Conservation (phyloP, 1,140 invertebrate species). For the Sminthurinus signatus region DNA sequence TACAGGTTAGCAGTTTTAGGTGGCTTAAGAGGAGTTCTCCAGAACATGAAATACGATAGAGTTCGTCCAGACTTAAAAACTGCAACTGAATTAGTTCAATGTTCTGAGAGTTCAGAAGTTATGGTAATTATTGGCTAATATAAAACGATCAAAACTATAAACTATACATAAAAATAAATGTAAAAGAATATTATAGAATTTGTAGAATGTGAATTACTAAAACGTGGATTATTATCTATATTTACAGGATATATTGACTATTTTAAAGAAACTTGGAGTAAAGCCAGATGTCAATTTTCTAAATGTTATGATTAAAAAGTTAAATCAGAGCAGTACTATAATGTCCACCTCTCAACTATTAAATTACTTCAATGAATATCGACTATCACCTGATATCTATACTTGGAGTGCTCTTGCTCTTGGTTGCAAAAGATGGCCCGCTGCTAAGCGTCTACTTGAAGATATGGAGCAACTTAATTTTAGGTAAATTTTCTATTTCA, state of each 20-base stretch:
- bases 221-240: no score
- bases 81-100: constrained; percentile 45
- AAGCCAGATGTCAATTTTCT: constrained; percentile 71
- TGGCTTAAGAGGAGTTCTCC: constrained; percentile 64
- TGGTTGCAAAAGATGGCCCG: constrained; percentile 57
- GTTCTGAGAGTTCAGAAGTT: no score
- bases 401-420: constrained; percentile 81
- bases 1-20: constrained; percentile 68
- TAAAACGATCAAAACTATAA: no score
- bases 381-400: constrained; percentile 63
- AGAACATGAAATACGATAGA: constrained; percentile 59
- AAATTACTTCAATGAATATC: constrained; percentile 54
- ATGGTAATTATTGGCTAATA: no score
- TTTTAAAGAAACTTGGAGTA: constrained; percentile 55
- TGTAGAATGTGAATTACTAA: no score
- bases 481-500: constrained; percentile 1
- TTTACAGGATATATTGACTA: constrained; percentile 51
- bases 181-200: no score
- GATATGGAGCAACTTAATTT: background rate
- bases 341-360: constrained; percentile 60
- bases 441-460: constrained; percentile 53
- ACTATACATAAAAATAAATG: no score
- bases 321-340: constrained; percentile 59
- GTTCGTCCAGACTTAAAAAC: constrained; percentile 70
- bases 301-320: constrained; percentile 77